Base-by-base conservation (phyloP, 2,113 vertebrate genomes). In the Candoia aspera region DNA sequence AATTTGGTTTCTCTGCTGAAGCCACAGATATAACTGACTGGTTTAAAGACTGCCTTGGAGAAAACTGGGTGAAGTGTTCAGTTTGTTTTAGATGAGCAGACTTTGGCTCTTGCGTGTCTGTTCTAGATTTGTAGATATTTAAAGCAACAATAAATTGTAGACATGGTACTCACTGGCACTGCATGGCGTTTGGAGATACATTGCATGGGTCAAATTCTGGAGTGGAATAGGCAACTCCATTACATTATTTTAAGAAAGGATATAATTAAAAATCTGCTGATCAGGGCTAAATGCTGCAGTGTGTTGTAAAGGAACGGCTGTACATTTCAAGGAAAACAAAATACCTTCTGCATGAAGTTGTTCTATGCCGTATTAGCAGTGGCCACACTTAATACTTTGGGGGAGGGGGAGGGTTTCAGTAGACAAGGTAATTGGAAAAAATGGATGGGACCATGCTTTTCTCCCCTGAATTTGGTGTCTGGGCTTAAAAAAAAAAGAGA, bases 201-300 rank as follows among this genome's bases (percentile, higher is more conserved):
- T 60, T 46, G 11, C 10, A 17, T 10, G 3, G 21, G 37, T 42
- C 42, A 64, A 89, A 24, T 26, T 84, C 42, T 89, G 87, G 58
- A 60, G 57, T 60, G 58, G 46, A 46, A 58, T 59, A 59, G 3
- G 37, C 21, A 24, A 11, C 11, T 60, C 58, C 26, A 4, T 26
- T 37, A 62, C 15, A 60, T 19, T 88, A 26, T 88, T 85, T 64
- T 89, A 89, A 89, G 59, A 29, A 89, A n/a, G 87, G 58, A 62
- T 89, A 55, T 46, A 88, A n/a, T 64, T 85, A 53, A 55, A 86
- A 55, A 19, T 26, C 33, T 88, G 57, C 57, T 60, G 86, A 59
- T 59, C 58, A 62, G 58, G 59, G 59, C 58, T 89, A 64, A 89
- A 89, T 62, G 21, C 42, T n/a, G 46, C 12, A 49, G 8, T 60